A percentile compares a stretch with the other conserved stretches of the same genome.
Evolutionary conservation across 1,140 invertebrate genomes (phyloP).

Genomic region (Diabrotica undecimpunctata): DNA sequence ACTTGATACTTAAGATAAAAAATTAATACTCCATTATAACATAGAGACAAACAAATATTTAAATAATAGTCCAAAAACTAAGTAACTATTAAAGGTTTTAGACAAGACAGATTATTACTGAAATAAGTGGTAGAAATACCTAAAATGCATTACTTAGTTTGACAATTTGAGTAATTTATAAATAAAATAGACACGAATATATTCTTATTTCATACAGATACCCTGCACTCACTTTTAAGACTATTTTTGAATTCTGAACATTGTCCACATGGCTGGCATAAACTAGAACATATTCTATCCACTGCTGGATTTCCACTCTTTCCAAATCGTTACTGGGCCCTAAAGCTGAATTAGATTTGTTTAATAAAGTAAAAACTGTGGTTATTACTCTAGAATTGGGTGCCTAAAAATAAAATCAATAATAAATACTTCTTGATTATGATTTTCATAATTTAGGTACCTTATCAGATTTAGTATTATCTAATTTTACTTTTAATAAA

Average conservation of each 20-base stretch:
- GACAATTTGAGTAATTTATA: no score
- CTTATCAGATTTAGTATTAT: background rate
- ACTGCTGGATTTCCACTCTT: constrained; percentile 40
- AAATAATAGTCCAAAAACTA: background rate
- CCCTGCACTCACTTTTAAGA: constrained; percentile 30
- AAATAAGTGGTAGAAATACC: no score
- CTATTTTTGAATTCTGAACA: constrained; percentile 24
- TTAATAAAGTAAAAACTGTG: constrained; percentile 36
- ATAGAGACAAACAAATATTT: background rate
- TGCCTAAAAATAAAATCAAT: constrained; percentile 18
- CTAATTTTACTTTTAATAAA: constrained; percentile 7
- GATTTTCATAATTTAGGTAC: background rate
- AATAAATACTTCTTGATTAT: background rate
- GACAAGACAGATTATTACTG: no score
- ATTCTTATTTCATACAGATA: no score
- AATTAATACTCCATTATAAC: constrained; percentile 4
- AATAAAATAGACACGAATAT: no score
- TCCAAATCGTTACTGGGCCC: constrained; percentile 28
- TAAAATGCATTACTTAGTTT: no score
- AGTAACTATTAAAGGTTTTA: background rate
- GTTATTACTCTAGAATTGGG: constrained; percentile 27
- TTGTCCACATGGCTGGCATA: constrained; percentile 27
- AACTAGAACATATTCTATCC: constrained; percentile 41
- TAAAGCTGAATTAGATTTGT: constrained; percentile 34
- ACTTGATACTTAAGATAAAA: constrained; percentile 18